Evolutionary conservation across 2,113 vertebrate species (phyloP).

Genomic region (Ceyx margarethae): DNA sequence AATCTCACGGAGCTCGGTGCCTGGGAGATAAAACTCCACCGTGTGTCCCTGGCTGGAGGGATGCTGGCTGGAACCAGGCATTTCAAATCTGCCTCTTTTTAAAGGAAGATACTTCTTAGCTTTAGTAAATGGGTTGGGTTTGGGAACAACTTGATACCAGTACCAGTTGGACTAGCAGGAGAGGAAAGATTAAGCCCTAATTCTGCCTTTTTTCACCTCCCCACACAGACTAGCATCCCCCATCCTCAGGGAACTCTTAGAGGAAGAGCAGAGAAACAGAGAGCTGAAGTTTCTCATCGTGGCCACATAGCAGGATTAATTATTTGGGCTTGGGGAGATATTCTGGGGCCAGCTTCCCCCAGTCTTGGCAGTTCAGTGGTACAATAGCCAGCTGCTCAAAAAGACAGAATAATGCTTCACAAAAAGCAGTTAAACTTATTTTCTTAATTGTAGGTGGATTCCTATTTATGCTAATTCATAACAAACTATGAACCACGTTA

Average conservation of each 20-base stretch:
- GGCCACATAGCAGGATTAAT: background rate
- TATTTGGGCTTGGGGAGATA: background rate
- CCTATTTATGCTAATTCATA: background rate
- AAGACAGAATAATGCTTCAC: background rate
- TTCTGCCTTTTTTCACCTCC: background rate
- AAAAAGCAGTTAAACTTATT: constrained; percentile 1
- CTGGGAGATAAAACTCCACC: background rate
- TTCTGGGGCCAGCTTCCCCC: background rate
- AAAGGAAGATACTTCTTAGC: background rate
- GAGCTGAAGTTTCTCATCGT: background rate
- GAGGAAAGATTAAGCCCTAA: background rate
- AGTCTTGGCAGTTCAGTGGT: background rate
- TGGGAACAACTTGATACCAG: background rate
- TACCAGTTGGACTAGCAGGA: background rate
- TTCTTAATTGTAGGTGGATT: constrained; percentile 14
- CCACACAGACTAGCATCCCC: background rate
- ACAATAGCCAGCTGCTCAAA: background rate
- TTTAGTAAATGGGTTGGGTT: background rate
- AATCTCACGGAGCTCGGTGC: background rate
- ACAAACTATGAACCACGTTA: background rate
- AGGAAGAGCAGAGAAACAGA: background rate
- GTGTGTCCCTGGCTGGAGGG: background rate
- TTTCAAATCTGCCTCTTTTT: background rate
- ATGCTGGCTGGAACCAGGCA: background rate
- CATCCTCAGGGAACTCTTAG: background rate